Evolutionary conservation across 2,888 invertebrate genomes (phyloP), one percentile per base, ranked within the genome.

Genomic region (Heliconius ethilla): DNA sequence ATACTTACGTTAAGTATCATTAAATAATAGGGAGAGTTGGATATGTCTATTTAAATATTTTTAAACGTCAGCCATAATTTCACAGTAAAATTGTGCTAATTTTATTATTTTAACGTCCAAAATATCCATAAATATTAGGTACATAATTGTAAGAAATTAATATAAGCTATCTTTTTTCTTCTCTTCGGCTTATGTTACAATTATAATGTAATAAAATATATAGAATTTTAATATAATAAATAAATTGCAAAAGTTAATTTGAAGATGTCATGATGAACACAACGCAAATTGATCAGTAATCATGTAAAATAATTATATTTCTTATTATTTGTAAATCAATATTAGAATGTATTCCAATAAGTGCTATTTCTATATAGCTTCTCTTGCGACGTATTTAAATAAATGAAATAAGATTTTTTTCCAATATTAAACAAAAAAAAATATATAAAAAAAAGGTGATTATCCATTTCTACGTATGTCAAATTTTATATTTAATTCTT

Each of bases 181-280:
- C 0, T 25, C 15, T n/a, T 15, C 0, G 4, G 25, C 9, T 63
- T 27, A 1, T 11, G 62, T 15, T 13, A 25, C 25, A 10, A 62
- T 25, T 62, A 25, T 27, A 62, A 25, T 59, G 9, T 13, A 62
- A 25, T n/a, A 25, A 63, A 25, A 27, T 25, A 63, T 59, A 63
- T 25, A 27, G 13, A 63, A 63, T 27, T 63, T 29, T 18, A 65
- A 29, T 25, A 65, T 67, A 37, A n/a, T 37, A n/a, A 37, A 67
- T 37, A 67, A 67, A 67, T 67, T 37, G n/a, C 13, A 67, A n/a
- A 69, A 69, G 13, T 29, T 40, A 29, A n/a, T 11, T 67, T 67
- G 13, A 69, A 67, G 11, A 67, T 40, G 13, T 67, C 67, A 37
- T n/a, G 66, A 37, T n/a, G 37, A 67, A 4, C 67, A 67, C n/a